phyloP scores from a whole-genome alignment of 30 jellyfish, hydroid and myxozoan species.

The Aurelia sp. region DNA sequence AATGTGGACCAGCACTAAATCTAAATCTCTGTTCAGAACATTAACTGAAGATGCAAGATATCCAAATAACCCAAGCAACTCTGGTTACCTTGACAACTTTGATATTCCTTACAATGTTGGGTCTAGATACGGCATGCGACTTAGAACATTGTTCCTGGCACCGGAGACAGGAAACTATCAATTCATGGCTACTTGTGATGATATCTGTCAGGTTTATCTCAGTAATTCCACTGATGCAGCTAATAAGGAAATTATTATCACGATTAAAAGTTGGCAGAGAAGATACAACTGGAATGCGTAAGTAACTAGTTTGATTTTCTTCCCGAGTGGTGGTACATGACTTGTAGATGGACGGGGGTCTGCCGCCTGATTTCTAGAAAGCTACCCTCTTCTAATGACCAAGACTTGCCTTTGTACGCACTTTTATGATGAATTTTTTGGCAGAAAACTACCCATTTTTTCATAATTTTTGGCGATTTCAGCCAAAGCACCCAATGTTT shows the following conservation, averaged over 20 bases:
- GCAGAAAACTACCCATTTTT: too few species aligned
- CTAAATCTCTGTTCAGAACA: background rate
- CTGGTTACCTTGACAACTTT: conserved; percentile 68
- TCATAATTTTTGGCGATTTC: too few species aligned
- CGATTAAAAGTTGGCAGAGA: background rate
- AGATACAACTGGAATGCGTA: conserved; percentile 8
- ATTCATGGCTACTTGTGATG: conserved; percentile 72
- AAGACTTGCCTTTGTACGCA: too few species aligned
- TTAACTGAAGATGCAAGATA: conserved; percentile 67
- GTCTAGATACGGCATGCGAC: conserved; percentile 25
- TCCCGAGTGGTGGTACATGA: too few species aligned
- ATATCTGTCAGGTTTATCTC: background rate
- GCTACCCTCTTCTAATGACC: too few species aligned
- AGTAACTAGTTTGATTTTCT: background rate
- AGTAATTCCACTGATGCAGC: background rate
- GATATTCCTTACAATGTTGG: conserved; percentile 58
- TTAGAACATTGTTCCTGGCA: conserved; percentile 62
- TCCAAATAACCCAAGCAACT: conserved; percentile 71
- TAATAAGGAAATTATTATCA: background rate
- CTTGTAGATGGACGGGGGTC: too few species aligned
- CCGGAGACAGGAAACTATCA: conserved; percentile 72
- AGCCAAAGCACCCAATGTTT: too few species aligned
- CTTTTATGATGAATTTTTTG: too few species aligned
- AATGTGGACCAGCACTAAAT: conserved; percentile 12
- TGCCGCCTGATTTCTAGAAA: too few species aligned